Conservation (phyloP, 2,888 invertebrate genomes). For the Dolichopus griseipennis region DNA sequence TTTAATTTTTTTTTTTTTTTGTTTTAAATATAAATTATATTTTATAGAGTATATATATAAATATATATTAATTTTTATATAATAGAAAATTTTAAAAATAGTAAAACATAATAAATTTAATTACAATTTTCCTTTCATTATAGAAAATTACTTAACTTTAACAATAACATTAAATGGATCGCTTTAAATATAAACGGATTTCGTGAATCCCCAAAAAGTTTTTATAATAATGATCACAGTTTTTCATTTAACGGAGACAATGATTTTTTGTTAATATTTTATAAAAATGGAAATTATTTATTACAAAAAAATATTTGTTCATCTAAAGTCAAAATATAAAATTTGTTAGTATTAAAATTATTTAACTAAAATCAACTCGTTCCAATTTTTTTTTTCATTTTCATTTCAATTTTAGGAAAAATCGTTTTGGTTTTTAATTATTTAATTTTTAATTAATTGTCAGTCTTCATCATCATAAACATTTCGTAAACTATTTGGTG, state of each 20-base stretch:
- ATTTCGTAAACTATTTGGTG: too few species aligned
- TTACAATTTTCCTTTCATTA: conserved; percentile 17
- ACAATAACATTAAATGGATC: conserved; percentile 41
- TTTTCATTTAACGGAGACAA: conserved; percentile 43
- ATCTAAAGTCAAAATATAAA: conserved; percentile 17
- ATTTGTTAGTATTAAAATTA: neutral
- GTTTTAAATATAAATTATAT: neutral
- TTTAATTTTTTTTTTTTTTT: neutral
- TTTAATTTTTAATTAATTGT: too few species aligned
- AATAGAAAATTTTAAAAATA: too few species aligned
- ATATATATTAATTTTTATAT: neutral
- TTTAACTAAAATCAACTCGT: too few species aligned
- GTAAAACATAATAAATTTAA: conserved; percentile 21
- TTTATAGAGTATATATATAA: neutral
- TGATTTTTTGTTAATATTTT: conserved; percentile 44
- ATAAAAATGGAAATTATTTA: conserved; percentile 25
- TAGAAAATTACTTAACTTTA: conserved; percentile 29
- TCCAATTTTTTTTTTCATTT: too few species aligned
- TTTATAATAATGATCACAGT: conserved; percentile 44
- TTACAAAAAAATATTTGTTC: conserved; percentile 20
- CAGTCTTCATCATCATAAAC: too few species aligned
- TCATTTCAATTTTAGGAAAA: too few species aligned
- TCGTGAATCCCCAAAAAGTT: conserved; percentile 47
- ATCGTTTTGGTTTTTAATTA: too few species aligned
- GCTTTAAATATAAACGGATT: conserved; percentile 50